Conservation (phyloP, 2,113 vertebrate genomes). For the Pomatostomus ruficeps region DNA sequence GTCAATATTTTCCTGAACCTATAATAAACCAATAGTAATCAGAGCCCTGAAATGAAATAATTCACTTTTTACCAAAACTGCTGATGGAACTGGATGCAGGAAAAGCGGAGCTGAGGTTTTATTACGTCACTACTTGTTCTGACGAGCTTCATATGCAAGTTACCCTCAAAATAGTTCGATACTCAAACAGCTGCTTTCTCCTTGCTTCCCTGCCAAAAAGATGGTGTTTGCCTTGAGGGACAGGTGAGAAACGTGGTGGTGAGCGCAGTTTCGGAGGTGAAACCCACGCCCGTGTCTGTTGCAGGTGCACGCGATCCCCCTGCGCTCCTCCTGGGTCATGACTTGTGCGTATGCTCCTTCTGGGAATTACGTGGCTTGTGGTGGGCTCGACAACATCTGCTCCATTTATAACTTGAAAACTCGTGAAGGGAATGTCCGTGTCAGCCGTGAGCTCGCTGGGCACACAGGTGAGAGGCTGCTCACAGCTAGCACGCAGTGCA, state of each 20-base stretch:
- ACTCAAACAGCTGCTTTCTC: neutral
- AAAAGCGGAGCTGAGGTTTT: neutral
- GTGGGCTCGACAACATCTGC: conserved; percentile 98
- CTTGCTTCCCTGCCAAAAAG: neutral
- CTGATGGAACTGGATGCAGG: neutral
- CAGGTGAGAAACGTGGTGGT: neutral
- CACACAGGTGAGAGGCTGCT: conserved; percentile 84
- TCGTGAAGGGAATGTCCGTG: conserved; percentile 96
- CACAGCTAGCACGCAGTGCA: neutral
- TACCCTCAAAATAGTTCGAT: neutral
- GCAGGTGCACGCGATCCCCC: conserved; percentile 95
- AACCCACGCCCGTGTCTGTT: neutral
- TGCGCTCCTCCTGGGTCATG: conserved; percentile 99
- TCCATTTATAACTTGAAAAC: conserved; percentile 99
- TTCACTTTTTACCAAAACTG: neutral
- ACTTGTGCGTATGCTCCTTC: conserved; percentile 97
- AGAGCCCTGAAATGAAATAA: neutral
- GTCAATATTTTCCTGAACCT: conserved; percentile 6
- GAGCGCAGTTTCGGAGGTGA: neutral
- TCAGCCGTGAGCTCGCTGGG: conserved; percentile 95
- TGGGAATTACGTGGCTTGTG: conserved; percentile 97
- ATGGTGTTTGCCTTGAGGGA: neutral
- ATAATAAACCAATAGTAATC: conserved; percentile 16
- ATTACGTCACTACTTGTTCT: neutral
- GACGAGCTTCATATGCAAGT: neutral